Evolutionary conservation across 2,888 invertebrate genomes (phyloP), one percentile per base, ranked within the genome.

Genomic region (Mythimna albipuncta): DNA sequence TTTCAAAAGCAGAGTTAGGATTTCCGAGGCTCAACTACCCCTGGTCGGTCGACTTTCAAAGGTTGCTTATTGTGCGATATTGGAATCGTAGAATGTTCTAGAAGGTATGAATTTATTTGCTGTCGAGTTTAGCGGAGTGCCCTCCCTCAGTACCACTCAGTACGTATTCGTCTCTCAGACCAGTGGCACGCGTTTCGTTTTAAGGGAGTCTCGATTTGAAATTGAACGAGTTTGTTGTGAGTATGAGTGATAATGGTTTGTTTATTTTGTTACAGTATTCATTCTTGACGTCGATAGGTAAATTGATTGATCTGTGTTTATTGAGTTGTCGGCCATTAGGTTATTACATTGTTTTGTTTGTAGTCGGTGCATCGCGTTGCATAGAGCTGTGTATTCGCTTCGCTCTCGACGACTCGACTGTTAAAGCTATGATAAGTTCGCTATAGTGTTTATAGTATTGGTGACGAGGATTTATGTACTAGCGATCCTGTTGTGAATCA

Each of bases 1-100:
- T 57, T 44, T 50, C 10, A 54, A 67, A 64, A 44, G 13, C 10
- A 57, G 35, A 32, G 21, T 21, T 26, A 55, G 35, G 19, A 44
- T 47, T 74, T 59, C 54, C 35, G 26, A 21, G 72, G 87, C 69
- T 86, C 87, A 64, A 41, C n/a, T 50, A 67, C n/a, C 9, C 54
- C 32, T 83, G 76, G 83, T 69, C 71, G 69, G 26, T 74, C 54
- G 79, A 74, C 55, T 79, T 89, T 87, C 69, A 83, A 80, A 83
- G 89, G 89, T 67, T 91, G 86, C 89, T 74, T 85, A 85, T 90
- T 90, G 88, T 89, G 73, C 79, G 79, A 74, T 85, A 84, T 84
- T 71, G 81, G 80, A 80, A 68, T 65, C 75, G 80, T 82, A 77
- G 84, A 87, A 79, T 62, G 77, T 86, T 89, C 88, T 81, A 86